Percentiles rank a stretch among this genome's conserved stretches.
phyloP scores from a whole-genome alignment of 1,140 invertebrate genomes.

The Ylistrum balloti region DNA sequence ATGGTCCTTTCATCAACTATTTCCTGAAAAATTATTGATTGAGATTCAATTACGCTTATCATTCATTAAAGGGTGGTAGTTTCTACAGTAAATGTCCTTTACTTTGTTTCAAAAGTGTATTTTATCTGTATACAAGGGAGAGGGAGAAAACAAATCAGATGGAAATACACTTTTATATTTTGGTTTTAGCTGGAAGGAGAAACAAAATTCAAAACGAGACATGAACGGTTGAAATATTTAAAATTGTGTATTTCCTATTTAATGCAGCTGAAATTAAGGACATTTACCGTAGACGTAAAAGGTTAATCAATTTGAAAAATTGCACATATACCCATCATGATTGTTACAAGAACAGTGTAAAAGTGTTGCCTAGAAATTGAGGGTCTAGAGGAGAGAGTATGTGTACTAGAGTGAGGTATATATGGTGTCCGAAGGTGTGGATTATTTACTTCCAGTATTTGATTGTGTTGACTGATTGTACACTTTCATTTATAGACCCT shows the following conservation, averaged over 20 bases:
- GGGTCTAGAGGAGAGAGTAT: neutral
- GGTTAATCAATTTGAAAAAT: neutral
- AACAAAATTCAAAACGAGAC: neutral
- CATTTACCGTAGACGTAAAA: neutral
- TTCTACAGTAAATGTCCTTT: neutral
- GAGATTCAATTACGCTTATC: neutral
- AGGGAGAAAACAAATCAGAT: too few species aligned
- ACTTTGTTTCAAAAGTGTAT: neutral
- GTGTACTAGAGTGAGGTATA: neutral
- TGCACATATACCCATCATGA: neutral
- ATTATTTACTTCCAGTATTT: neutral
- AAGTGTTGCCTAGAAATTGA: slow-evolving; percentile 38
- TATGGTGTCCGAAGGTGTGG: neutral
- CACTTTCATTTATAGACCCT: neutral
- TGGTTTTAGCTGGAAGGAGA: neutral
- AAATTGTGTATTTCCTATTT: neutral
- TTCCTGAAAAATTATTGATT: slow-evolving; percentile 25
- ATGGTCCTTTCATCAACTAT: neutral
- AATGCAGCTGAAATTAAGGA: neutral
- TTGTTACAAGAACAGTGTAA: neutral
- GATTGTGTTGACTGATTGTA: neutral
- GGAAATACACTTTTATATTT: neutral
- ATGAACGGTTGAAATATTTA: neutral
- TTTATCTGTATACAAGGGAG: neutral
- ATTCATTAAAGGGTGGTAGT: neutral